Percentiles rank a stretch among this genome's conserved stretches.
phyloP scores from a whole-genome alignment of 2,888 invertebrate genomes.

The Acleris sparsana region DNA sequence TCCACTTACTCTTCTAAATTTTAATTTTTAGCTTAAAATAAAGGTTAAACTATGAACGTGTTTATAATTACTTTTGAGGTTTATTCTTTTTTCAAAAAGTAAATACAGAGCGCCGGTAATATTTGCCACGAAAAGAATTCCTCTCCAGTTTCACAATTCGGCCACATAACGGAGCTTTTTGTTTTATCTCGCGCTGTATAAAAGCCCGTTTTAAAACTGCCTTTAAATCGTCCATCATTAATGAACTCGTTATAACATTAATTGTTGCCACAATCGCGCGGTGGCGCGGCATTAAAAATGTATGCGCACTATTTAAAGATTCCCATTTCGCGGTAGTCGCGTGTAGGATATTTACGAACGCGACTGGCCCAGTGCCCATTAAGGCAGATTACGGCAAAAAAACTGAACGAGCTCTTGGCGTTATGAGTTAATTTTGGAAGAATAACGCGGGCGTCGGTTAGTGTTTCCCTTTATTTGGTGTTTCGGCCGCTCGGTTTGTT shows the following conservation, averaged over 20 bases:
- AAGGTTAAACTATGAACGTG: not conserved
- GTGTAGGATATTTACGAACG: conserved; percentile 76
- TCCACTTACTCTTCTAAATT: conserved; percentile 40
- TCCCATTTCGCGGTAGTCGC: conserved; percentile 75
- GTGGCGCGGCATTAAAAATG: conserved; percentile 77
- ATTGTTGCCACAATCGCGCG: conserved; percentile 74
- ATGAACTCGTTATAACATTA: conserved; percentile 77
- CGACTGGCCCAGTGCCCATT: conserved; percentile 81
- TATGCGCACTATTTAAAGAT: conserved; percentile 79
- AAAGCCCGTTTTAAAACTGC: conserved; percentile 48
- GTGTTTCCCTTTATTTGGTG: conserved; percentile 79
- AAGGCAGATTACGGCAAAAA: conserved; percentile 80
- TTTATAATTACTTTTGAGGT: not conserved
- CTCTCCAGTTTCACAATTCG: conserved; percentile 4
- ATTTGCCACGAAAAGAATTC: conserved; percentile 4
- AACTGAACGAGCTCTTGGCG: conserved; percentile 76
- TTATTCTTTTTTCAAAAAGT: not conserved
- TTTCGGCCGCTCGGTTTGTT: conserved; percentile 75
- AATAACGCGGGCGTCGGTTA: conserved; percentile 77
- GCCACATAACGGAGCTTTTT: conserved; percentile 26
- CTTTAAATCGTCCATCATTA: conserved; percentile 57
- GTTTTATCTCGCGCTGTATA: conserved; percentile 44
- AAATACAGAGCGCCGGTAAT: not conserved
- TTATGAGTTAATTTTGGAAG: conserved; percentile 84
- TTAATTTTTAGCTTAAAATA: not conserved